Evolutionary conservation across 64 coral and sea anemone species (phyloP).

Genomic region (Acropora tenuis): DNA sequence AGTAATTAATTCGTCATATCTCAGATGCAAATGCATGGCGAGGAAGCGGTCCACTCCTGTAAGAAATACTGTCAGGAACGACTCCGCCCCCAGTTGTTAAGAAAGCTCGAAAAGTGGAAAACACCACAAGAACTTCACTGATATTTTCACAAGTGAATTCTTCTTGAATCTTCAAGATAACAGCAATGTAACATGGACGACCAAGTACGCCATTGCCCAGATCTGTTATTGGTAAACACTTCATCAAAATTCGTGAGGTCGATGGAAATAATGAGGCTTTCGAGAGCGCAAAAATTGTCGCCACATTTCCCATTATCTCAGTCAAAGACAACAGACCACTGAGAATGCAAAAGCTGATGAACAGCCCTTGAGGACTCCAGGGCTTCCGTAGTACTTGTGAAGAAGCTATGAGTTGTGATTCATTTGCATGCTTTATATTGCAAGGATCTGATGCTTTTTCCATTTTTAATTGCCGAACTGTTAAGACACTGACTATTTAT

Average conservation of each 20-base stretch:
- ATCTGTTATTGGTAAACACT: slow-evolving; percentile 2
- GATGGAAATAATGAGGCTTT: slow-evolving; percentile 7
- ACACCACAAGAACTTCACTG: not conserved
- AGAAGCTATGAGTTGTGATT: not conserved
- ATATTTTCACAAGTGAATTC: not conserved
- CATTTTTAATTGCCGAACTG: not conserved
- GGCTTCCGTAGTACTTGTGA: not conserved
- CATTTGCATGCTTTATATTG: no score
- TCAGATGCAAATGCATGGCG: slow-evolving; percentile 1
- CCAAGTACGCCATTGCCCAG: not conserved
- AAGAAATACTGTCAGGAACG: not conserved
- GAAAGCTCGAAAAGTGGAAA: not conserved
- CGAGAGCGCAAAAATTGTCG: slow-evolving; percentile 6
- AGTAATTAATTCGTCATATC: slow-evolving; percentile 23
- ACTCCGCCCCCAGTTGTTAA: not conserved
- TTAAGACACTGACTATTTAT: no score
- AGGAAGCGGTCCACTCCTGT: slow-evolving; percentile 32
- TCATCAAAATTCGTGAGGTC: not conserved
- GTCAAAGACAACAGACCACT: slow-evolving; percentile 17
- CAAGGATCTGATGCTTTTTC: slow-evolving; percentile 1
- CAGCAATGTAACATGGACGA: slow-evolving; percentile 27
- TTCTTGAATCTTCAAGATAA: slow-evolving; percentile 6
- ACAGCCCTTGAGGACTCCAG: not conserved
- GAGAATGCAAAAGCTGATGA: not conserved
- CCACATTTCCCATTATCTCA: not conserved